Conservation (phyloP, 1,140 invertebrate genomes). For the Zaprionus camerounensis region DNA sequence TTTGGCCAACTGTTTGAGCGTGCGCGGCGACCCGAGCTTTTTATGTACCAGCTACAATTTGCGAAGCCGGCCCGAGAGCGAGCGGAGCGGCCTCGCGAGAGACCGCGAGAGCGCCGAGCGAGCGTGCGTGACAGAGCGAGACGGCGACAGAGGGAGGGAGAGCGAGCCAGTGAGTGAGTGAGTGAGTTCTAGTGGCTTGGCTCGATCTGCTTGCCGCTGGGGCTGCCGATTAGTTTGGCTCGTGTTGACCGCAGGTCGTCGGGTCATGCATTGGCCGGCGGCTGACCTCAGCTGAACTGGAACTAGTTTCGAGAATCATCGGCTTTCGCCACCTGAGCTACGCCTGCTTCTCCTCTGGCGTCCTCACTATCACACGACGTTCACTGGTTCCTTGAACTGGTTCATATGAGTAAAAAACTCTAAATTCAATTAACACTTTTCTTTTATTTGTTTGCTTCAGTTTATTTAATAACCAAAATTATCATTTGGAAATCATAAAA, state of each 20-base stretch:
- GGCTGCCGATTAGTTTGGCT: constrained; percentile 56
- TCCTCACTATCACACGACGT: not conserved
- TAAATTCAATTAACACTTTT: no score
- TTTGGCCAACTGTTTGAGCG: constrained; percentile 77
- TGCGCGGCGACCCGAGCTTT: constrained; percentile 74
- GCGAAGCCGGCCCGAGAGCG: not conserved
- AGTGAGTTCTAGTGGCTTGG: constrained; percentile 2
- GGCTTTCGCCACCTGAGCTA: not conserved
- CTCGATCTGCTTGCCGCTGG: constrained; percentile 1
- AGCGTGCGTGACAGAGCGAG: constrained; percentile 1
- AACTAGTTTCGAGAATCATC: constrained; percentile 5
- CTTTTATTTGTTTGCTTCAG: no score
- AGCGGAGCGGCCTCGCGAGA: constrained; percentile 30
- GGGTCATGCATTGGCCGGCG: constrained; percentile 12
- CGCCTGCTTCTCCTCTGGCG: not conserved
- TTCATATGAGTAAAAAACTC: not conserved
- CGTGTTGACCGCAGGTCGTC: constrained; percentile 54
- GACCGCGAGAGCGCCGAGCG: constrained; percentile 9
- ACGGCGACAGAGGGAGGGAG: not conserved
- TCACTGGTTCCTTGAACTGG: not conserved
- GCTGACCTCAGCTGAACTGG: constrained; percentile 27
- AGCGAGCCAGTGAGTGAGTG: not conserved
- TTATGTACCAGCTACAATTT: constrained; percentile 77
- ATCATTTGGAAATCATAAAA: not conserved
- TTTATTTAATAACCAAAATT: not conserved